Evolutionary conservation across 2,113 vertebrate species (phyloP), one percentile per base, ranked within the genome.

Genomic region (Oreocharis arfaki): DNA sequence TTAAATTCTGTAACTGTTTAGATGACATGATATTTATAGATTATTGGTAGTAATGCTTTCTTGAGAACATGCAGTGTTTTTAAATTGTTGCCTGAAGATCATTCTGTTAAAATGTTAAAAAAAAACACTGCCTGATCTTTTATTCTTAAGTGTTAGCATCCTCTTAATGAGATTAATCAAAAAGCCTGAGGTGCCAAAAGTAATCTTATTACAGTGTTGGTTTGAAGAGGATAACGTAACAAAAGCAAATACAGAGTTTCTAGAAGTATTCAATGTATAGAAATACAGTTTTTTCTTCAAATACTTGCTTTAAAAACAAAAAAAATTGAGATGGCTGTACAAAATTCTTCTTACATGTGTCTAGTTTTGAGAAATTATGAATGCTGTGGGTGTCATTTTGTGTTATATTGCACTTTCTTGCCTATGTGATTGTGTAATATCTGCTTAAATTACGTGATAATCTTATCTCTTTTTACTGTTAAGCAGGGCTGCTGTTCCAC

Each of bases 81-180:
- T 69, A 71, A 96, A 67, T 42, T 95, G 73, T 94, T 97, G 44
- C 86, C 94, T 96, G 68, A 96, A 96, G n/a, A n/a, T n/a, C n/a
- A n/a, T n/a, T n/a, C n/a, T n/a, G n/a, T n/a, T n/a, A n/a, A n/a
- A n/a, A n/a, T n/a, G n/a, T n/a, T n/a, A n/a, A n/a, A n/a, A 84
- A 64, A 60, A 88, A 85, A 14, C 21, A 35, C 15, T 47, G 26
- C 9, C 33, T 90, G 17, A 21, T 90, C 16, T 79, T 47, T 44
- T 56, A 28, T 86, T 77, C 12, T 67, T 26, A 82, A 69, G 5
- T 52, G 14, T 80, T 67, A 52, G 16, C 10, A 30, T 64, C 8
- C 9, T 89, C 33, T 57, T 92, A 71, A 57, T 70, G 46, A 68
- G 20, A 74, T 80, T 18, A 83, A 77, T 32, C 20, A 84, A 91